Base-by-base conservation (phyloP, 92 coral and sea anemone genomes). In the Phenganax subtilis region DNA sequence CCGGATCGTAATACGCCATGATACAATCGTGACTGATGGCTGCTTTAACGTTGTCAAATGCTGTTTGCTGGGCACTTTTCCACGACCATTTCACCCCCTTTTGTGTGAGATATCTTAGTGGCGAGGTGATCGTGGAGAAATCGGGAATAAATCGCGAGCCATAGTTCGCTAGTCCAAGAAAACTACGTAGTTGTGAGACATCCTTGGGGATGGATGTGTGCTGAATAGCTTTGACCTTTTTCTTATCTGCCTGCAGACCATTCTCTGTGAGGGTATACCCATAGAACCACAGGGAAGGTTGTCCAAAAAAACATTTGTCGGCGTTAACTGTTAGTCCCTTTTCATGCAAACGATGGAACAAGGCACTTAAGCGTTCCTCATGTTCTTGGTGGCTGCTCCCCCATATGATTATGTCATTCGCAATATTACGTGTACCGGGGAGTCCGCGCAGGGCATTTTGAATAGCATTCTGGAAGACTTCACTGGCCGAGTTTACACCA, bases 401-500 rank as follows among this genome's bases (percentile, higher is more conserved):
- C 76, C 76, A 81, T 15, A 81, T 52, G 54, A 81, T 81, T 14
- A 81, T 81, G 63, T 81, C 77, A 44, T 69, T 54, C 31, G 74
- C 84, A 25, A 81, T 81, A 80, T 84, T 28, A 69, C 87, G 81
- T 68, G 80, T 74, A 69, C 83, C 85, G 75, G 84, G 54, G 64
- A 84, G 62, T 61, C 87, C 57, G 73, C 83, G 87, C 81, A 87
- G 57, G 3, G 78, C 78, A 70, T 81, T 55, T 65, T 71, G 77
- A 20, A 57, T 71, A 57, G 77, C 85, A 68, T 66, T 81, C 67
- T 81, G 71, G 44, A 70, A 71, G 56, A 81, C 78, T 70, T 81
- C 77, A 51, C 85, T 70, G 12, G 68, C 85, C 51, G 71, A 68
- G 31, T 71, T 81, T 11, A 55, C 57, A 28, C 78, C 85, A 56